These are phyloP conservation scores for Antheraea yamamai DNA, from an alignment of 2,888 invertebrate species.

Conservation along the genomic window DNA sequence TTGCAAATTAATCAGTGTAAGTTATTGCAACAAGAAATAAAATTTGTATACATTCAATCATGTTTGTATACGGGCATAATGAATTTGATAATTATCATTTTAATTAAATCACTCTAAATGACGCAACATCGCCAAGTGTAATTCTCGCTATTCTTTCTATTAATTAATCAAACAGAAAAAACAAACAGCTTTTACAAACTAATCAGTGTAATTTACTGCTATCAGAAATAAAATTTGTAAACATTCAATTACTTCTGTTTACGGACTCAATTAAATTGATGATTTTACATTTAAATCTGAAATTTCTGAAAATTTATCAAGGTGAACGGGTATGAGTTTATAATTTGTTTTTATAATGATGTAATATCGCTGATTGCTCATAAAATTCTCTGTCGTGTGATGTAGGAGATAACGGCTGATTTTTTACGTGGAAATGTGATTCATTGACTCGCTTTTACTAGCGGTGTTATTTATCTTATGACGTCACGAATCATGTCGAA, in stretches of 20 bases:
- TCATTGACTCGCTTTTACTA: slow-evolving; percentile 5
- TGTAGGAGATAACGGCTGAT: slow-evolving; percentile 16
- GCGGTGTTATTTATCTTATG: background rate
- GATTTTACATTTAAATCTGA: background rate
- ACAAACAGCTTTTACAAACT: background rate
- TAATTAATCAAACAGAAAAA: background rate
- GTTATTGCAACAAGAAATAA: no score
- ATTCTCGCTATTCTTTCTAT: background rate
- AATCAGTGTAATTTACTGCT: background rate
- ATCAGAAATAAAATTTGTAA: background rate
- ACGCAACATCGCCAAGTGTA: background rate
- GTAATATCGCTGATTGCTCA: slow-evolving; percentile 8
- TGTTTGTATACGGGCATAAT: no score
- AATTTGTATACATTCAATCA: no score
- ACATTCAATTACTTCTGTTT: background rate
- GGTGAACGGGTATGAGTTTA: background rate
- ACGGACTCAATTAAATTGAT: background rate
- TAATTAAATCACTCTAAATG: no score
- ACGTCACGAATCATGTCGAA: background rate
- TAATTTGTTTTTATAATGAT: background rate
- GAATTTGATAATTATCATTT: no score
- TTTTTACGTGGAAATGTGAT: slow-evolving; percentile 18
- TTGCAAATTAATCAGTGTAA: no score
- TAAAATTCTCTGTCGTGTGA: slow-evolving; percentile 13
- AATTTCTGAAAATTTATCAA: background rate